These are phyloP conservation scores for Caenorhabditis tropicalis DNA, from an alignment of 1,140 invertebrate genomes.

Conservation along the genomic window DNA sequence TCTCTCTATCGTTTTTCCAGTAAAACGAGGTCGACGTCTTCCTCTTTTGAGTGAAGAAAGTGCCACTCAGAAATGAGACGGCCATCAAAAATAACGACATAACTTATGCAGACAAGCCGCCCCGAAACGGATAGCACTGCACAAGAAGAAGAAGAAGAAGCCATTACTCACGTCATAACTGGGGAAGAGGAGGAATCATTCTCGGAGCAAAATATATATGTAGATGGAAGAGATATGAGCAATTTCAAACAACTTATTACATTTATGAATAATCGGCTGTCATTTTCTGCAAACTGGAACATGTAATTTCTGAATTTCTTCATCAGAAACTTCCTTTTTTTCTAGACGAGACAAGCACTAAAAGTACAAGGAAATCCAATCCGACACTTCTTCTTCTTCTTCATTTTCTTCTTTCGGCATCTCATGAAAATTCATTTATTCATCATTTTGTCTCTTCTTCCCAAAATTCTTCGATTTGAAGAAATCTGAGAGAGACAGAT, in stretches of 20 bases:
- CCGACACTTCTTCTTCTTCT: background rate
- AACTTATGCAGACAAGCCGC: slow-evolving; percentile 2
- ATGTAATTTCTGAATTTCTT: too few species aligned
- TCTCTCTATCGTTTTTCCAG: background rate
- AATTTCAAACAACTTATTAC: too few species aligned
- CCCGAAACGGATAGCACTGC: background rate
- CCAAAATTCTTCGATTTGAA: background rate
- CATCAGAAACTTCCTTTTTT: too few species aligned
- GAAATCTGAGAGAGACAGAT: background rate
- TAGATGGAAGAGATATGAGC: too few species aligned
- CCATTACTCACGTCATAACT: slow-evolving; percentile 41
- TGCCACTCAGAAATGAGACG: background rate
- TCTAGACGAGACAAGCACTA: too few species aligned
- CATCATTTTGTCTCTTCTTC: background rate
- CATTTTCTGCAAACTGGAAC: too few species aligned
- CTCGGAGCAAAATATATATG: background rate
- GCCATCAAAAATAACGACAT: slow-evolving; percentile 40
- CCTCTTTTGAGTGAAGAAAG: slow-evolving; percentile 17
- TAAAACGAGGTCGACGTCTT: background rate
- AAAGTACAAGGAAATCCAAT: slow-evolving; percentile 23
- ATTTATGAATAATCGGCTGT: too few species aligned
- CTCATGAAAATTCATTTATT: slow-evolving; percentile 21
- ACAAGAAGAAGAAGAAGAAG: background rate
- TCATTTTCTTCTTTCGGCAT: background rate
- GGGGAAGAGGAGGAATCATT: background rate